phyloP scores from a whole-genome alignment of 2,797 vertebrate genomes.

The Remorina albescens region DNA sequence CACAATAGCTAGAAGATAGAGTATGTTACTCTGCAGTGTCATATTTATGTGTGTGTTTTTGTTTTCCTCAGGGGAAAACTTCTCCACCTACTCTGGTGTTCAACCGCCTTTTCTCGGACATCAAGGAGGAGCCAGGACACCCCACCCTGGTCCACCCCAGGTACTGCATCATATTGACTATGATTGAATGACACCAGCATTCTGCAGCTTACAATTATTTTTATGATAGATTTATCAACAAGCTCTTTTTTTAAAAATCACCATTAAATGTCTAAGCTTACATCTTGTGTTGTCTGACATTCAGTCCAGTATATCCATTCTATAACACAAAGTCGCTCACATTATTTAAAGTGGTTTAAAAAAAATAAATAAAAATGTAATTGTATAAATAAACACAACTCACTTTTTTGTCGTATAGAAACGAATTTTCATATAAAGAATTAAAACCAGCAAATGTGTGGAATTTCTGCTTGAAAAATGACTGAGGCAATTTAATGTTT shows the following conservation, averaged over 20 bases:
- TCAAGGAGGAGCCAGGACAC: constrained; percentile 95
- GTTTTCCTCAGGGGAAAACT: constrained; percentile 71
- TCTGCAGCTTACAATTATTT: background rate
- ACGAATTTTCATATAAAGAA: background rate
- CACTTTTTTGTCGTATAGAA: background rate
- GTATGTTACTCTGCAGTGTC: constrained; percentile 8
- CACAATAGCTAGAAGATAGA: constrained; percentile 7
- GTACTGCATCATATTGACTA: constrained; percentile 79
- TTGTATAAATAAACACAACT: too few species aligned
- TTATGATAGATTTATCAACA: background rate
- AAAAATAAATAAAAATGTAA: too few species aligned
- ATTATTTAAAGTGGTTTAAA: too few species aligned
- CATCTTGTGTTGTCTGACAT: background rate
- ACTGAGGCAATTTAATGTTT: background rate
- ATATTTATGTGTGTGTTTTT: constrained; percentile 30
- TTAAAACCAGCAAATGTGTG: background rate
- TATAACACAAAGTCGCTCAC: too few species aligned
- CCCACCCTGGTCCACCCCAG: constrained; percentile 93
- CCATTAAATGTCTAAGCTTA: background rate
- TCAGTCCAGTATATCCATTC: background rate
- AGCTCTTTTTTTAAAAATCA: background rate
- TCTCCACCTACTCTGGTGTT: constrained; percentile 86
- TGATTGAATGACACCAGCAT: background rate
- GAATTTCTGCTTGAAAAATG: background rate
- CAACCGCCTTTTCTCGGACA: constrained; percentile 90